Conservation (phyloP, 2,113 vertebrate genomes). For the Sphaerodactylus townsendi region DNA sequence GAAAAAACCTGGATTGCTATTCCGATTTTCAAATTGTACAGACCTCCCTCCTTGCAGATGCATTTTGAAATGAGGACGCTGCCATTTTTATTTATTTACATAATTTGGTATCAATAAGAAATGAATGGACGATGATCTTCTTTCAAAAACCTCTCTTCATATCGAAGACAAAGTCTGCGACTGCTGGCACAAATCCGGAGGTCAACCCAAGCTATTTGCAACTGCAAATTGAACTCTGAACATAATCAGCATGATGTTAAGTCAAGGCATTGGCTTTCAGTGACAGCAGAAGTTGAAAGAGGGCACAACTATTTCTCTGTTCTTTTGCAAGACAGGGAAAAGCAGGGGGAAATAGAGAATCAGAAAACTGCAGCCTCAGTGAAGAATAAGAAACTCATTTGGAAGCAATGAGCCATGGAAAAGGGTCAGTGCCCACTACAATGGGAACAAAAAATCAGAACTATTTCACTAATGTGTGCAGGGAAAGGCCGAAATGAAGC, state of each 20-base stretch:
- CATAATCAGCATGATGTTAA: neutral
- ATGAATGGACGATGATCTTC: neutral
- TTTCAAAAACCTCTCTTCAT: neutral
- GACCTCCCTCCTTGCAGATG: neutral
- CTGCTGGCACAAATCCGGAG: neutral
- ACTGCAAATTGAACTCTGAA: neutral
- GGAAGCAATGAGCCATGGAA: neutral
- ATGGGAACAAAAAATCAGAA: neutral
- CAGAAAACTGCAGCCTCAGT: neutral
- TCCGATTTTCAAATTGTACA: neutral
- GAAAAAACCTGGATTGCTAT: neutral
- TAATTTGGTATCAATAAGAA: neutral
- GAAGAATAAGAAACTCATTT: neutral
- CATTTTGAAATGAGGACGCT: neutral
- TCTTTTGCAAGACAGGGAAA: neutral
- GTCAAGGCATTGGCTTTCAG: neutral
- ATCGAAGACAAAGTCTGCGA: neutral
- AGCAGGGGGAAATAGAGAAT: neutral
- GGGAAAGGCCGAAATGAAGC: neutral
- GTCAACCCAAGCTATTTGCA: neutral
- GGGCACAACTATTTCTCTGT: neutral
- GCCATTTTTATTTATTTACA: neutral
- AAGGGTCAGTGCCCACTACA: neutral
- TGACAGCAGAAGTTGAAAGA: neutral
- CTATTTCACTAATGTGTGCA: neutral